These are phyloP conservation scores for Rhizoglyphus robini DNA, from an alignment of 1,140 invertebrate species.

Conservation along the genomic window DNA sequence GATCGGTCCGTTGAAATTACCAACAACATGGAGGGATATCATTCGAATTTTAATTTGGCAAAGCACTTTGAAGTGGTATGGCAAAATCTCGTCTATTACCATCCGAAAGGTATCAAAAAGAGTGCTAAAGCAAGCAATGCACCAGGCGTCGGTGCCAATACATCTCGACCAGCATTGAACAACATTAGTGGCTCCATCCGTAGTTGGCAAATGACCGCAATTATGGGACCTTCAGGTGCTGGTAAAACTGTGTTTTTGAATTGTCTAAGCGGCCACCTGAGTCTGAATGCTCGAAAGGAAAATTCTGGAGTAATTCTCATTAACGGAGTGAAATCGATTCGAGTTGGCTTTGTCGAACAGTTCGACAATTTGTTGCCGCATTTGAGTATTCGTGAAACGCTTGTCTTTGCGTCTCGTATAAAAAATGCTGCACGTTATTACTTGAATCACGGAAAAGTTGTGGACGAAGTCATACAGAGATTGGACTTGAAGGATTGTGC, in stretches of 20 bases:
- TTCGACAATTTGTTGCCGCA: constrained; percentile 77
- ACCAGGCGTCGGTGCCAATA: no score
- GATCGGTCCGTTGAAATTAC: not conserved
- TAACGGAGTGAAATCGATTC: constrained; percentile 1
- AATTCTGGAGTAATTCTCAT: constrained; percentile 14
- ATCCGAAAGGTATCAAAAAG: not conserved
- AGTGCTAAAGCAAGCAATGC: no score
- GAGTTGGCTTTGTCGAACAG: constrained; percentile 39
- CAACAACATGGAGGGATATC: no score
- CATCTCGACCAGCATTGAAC: constrained; percentile 34
- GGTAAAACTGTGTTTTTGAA: constrained; percentile 39
- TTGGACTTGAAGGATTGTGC: constrained; percentile 65
- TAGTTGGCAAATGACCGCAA: constrained; percentile 41
- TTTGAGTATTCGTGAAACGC: constrained; percentile 71
- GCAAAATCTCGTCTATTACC: constrained; percentile 19
- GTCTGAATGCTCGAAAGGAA: not conserved
- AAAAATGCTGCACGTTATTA: constrained; percentile 39
- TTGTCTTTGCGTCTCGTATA: constrained; percentile 78
- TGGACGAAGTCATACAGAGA: constrained; percentile 76
- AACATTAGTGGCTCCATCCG: constrained; percentile 54
- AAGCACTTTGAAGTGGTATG: constrained; percentile 5
- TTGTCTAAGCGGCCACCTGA: constrained; percentile 28
- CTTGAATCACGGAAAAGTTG: constrained; percentile 30
- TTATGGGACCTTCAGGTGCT: constrained; percentile 49
- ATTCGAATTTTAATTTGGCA: no score